phyloP scores from a whole-genome alignment of 2,888 invertebrate genomes.

The Didymodactylos carnosus region DNA sequence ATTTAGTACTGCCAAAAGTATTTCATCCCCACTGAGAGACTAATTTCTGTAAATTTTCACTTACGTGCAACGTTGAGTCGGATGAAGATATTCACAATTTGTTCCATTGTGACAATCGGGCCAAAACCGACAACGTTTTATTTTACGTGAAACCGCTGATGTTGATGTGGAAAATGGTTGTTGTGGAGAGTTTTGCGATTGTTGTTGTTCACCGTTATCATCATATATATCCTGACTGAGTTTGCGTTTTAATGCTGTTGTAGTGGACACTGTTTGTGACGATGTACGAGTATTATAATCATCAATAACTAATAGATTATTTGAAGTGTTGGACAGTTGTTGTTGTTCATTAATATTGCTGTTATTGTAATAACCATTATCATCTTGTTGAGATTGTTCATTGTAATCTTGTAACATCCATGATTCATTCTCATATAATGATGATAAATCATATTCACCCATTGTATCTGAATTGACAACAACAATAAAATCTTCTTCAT shows the following conservation, averaged over 20 bases:
- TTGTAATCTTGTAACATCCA: not conserved
- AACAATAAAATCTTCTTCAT: not conserved
- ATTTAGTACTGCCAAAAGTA: too few relatives aligned
- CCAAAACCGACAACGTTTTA: conserved; percentile 57
- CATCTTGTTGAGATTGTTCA: not conserved
- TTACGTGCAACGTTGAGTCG: conserved; percentile 42
- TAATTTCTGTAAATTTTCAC: too few relatives aligned
- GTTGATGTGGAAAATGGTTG: not conserved
- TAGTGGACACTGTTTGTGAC: too few relatives aligned
- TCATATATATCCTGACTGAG: conserved; percentile 16
- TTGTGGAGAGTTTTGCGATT: not conserved
- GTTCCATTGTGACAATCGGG: conserved; percentile 37
- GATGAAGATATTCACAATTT: conserved; percentile 35
- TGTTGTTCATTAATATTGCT: not conserved
- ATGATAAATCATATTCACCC: too few relatives aligned
- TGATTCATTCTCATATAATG: too few relatives aligned
- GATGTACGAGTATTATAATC: too few relatives aligned
- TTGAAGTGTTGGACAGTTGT: too few relatives aligned
- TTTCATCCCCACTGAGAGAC: too few relatives aligned
- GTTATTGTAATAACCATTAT: not conserved
- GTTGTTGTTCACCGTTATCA: conserved; percentile 10
- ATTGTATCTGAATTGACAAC: not conserved
- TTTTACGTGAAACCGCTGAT: too few relatives aligned
- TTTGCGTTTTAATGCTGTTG: conserved; percentile 12
- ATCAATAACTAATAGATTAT: too few relatives aligned